Percentiles rank a stretch among this genome's conserved stretches.
Conservation (phyloP, 2,888 invertebrate species). For the Acholoe squamosa region DNA sequence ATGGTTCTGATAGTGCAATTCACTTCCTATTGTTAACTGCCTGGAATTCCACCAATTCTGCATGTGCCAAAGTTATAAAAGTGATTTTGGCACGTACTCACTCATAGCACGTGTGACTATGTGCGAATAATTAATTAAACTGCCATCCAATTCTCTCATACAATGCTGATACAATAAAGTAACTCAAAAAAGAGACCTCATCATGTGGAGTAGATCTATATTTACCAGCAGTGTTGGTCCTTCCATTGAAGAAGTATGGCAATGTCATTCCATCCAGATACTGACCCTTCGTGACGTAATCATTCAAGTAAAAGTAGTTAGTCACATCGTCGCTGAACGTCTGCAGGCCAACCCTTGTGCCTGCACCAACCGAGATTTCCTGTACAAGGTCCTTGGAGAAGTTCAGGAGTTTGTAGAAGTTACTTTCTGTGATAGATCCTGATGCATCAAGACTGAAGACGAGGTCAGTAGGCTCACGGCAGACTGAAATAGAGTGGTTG, state of each 20-base stretch:
- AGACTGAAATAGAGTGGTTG: not conserved
- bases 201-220: no score
- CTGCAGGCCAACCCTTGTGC: conserved; percentile 64
- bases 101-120: no score
- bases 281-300: conserved; percentile 40
- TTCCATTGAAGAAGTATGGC: conserved; percentile 62
- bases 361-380: conserved; percentile 63
- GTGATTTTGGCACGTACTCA: no score
- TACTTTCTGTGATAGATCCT: conserved; percentile 2
- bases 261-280: conserved; percentile 64
- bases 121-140: no score
- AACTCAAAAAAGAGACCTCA: no score
- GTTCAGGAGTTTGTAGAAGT: conserved; percentile 59
- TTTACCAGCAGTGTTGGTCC: conserved; percentile 66
- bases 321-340: conserved; percentile 67
- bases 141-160: no score
- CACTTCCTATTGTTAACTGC: no score
- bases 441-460: conserved; percentile 42
- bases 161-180: no score
- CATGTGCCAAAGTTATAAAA: no score
- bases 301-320: conserved; percentile 65
- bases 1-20: no score
- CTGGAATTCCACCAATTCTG: no score
- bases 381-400: conserved; percentile 63
- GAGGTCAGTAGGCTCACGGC: conserved; percentile 36